These are phyloP conservation scores for Aramus guarauna DNA, from an alignment of 2,113 vertebrate genomes.

Conservation along the genomic window DNA sequence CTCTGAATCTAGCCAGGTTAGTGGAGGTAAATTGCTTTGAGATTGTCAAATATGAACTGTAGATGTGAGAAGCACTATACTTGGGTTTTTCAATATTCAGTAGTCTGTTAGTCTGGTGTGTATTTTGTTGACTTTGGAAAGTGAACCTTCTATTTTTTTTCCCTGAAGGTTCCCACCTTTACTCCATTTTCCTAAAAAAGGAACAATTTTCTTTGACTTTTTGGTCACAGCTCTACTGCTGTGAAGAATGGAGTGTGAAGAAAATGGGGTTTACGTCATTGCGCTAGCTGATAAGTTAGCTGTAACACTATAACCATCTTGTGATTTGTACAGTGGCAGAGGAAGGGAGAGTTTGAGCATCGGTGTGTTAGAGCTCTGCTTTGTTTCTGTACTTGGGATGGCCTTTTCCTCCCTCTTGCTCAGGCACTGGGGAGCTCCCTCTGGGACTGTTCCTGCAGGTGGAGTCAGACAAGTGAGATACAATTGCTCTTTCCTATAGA, in stretches of 20 bases:
- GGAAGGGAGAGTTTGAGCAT: neutral
- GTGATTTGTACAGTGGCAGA: neutral
- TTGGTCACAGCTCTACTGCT: neutral
- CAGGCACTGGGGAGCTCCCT: neutral
- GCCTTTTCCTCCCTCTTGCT: neutral
- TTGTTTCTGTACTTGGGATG: neutral
- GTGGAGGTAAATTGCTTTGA: neutral
- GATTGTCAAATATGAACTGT: neutral
- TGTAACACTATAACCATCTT: neutral
- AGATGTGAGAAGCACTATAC: neutral
- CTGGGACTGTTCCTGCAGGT: neutral
- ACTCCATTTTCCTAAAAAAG: neutral
- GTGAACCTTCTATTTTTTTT: neutral
- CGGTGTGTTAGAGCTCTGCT: neutral
- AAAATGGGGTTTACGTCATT: neutral
- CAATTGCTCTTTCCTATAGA: neutral
- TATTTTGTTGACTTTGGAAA: neutral
- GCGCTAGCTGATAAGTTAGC: neutral
- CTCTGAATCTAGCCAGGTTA: neutral
- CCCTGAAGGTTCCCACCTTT: neutral
- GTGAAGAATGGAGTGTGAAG: neutral
- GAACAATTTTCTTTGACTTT: neutral
- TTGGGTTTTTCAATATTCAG: neutral
- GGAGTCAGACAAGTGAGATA: neutral
- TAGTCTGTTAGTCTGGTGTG: neutral